Percentiles rank a stretch among this genome's conserved stretches.
phyloP scores from a whole-genome alignment of 2,888 invertebrate genomes.

The Resseliella maxima region DNA sequence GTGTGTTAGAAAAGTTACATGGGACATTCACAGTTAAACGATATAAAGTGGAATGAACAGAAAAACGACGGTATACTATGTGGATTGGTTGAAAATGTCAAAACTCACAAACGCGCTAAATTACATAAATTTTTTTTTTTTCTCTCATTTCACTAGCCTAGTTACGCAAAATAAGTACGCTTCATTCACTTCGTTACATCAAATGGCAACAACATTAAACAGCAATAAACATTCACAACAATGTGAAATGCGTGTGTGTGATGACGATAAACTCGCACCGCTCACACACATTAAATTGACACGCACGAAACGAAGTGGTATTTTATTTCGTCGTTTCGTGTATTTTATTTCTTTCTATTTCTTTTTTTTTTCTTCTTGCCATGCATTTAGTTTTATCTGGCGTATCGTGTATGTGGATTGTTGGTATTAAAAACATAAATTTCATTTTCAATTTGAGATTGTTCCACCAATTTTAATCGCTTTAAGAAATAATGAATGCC shows the following conservation, averaged over 20 bases:
- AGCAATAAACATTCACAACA: slow-evolving; percentile 51
- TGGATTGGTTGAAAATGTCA: slow-evolving; percentile 29
- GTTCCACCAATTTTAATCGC: background rate
- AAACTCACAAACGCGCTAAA: slow-evolving; percentile 44
- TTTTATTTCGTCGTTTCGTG: too few relatives aligned
- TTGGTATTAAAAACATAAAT: slow-evolving; percentile 14
- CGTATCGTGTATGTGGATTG: background rate
- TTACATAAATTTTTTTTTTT: slow-evolving; percentile 29
- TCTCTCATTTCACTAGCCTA: background rate
- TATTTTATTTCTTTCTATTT: too few relatives aligned
- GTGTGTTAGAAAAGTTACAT: too few relatives aligned
- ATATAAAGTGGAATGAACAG: background rate
- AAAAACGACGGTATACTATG: background rate
- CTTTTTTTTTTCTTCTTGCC: background rate
- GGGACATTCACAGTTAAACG: background rate
- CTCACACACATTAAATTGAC: slow-evolving; percentile 27
- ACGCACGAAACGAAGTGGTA: slow-evolving; percentile 34
- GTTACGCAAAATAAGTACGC: background rate
- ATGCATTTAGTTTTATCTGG: background rate
- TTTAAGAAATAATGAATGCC: background rate
- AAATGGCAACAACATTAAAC: slow-evolving; percentile 34
- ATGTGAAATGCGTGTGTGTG: slow-evolving; percentile 14
- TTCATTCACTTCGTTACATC: background rate
- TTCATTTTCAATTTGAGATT: slow-evolving; percentile 28
- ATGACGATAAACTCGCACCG: background rate